Evolutionary conservation across 2,113 vertebrate genomes (phyloP), one percentile per base, ranked within the genome.

Genomic region (Daboia siamensis): DNA sequence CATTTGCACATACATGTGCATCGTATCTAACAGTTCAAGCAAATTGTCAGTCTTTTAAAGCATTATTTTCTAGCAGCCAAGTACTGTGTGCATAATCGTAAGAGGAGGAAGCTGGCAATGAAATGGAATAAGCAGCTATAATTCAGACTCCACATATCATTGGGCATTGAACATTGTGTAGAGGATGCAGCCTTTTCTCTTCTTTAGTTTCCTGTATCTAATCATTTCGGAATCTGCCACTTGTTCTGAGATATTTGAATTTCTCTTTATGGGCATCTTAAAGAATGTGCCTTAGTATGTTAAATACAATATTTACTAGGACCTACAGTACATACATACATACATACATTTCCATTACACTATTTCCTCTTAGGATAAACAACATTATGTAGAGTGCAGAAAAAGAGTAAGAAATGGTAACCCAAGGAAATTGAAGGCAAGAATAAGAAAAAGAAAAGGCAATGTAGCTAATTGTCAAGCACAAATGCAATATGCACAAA

Each of bases 21-120:
- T 74, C 96, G 94, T 95, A 95, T 95, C 96, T 95, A 96, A 94
- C 96, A 96, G 96, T 96, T 96, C 95, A 95, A 44, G 93, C 93
- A 94, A 57, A 48, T 93, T 96, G 95, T 96, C 95, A 95, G 96
- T 94, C 93, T 93, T 94, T 93, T 2, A 80, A 20, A 1, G 87
- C 93, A 95, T 91, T 96, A 95, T 94, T 95, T 95, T 33, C 3
- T 24, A 85, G 92, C 87, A 89, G 74, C 48, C 94, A 95, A 61
- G 6, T 89, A 21, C 61, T n/a, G 12, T 33, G 64, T 12, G 2
- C 2, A 12, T 0, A 59, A 52, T 23, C 13, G 23, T 51, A 48
- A 44, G 29, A 17, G n/a, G 26, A 44, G 8, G 44, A 90, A 61
- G 84, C 46, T 59, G 24, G 86, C 90, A 33, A 44, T 24, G 39